Percentiles rank a stretch among this genome's conserved stretches.
Evolutionary conservation across 1,140 invertebrate genomes (phyloP).

Genomic region (Ridgeia piscesae): DNA sequence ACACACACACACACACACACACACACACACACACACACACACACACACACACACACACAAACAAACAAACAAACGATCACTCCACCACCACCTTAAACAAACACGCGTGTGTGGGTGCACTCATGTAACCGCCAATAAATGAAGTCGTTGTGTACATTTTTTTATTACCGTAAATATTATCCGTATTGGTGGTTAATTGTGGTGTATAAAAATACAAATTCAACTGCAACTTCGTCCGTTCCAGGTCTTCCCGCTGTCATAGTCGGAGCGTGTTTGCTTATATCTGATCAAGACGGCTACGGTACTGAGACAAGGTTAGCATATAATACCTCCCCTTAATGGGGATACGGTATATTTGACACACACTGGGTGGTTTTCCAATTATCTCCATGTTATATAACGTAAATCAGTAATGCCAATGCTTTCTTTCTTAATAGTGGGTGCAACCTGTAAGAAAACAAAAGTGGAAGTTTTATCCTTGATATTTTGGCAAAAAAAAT

Average conservation of each 20-base stretch:
- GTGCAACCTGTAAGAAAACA: background rate
- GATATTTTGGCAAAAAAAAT: background rate
- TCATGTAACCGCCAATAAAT: too few relatives aligned
- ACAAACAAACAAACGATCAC: too few relatives aligned
- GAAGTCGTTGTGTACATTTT: too few relatives aligned
- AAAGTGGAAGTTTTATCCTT: background rate
- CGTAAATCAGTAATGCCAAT: too few relatives aligned
- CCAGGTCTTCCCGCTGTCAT: conserved; percentile 26
- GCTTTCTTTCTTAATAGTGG: background rate
- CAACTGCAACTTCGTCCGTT: background rate
- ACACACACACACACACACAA: too few relatives aligned
- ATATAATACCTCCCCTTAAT: background rate
- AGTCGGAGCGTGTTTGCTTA: conserved; percentile 22
- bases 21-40: background rate
- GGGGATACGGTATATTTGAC: background rate
- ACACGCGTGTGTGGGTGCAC: too few relatives aligned
- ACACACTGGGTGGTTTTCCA: background rate
- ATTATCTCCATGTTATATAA: background rate
- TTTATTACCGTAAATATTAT: background rate
- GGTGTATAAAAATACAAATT: background rate
- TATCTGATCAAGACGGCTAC: conserved; percentile 23
- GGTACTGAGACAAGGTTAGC: conserved; percentile 24
- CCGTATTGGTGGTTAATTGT: background rate
- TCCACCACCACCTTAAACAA: too few relatives aligned
- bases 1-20: background rate